Evolutionary conservation across 2,113 vertebrate genomes (phyloP), one percentile per base, ranked within the genome.

Genomic region (Zosterops pallidus): DNA sequence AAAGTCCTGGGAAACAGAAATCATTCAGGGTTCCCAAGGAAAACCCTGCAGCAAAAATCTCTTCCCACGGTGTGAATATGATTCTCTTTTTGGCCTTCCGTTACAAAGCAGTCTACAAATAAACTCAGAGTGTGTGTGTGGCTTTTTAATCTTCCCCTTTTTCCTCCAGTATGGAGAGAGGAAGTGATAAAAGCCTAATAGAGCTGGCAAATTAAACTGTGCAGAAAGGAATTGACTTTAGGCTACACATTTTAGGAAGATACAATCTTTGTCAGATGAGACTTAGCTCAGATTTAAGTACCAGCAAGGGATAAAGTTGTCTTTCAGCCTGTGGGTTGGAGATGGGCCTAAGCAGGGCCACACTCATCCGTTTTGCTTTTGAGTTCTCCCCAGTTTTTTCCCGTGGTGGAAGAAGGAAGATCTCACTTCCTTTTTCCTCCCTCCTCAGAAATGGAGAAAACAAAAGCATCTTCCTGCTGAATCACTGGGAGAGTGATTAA

Each of bases 1-100:
- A 89, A 94, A 96, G 69, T 94, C 92, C 93, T 97, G 96, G 95
- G 96, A 89, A 94, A 96, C 79, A 93, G 86, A 94, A 96, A 95
- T 95, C 31, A 23, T 74, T 86, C 65, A 77, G 83, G 56, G 70
- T 94, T 97, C 94, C 95, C 94, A 96, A 96, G 94, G 84, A 95
- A 93, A 91, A 91, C 76, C 60, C 83, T 87, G 70, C 68, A 88
- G 89, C 86, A 64, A 5, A 50, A 83, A 39, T 74, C 83, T 86
- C 92, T 94, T 94, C 95, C 95, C 93, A 95, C 78, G 41, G 68
- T 71, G 83, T 90, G 86, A 91, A 95, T 74, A 59, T 19, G 64
- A 86, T 87, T 88, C 83, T 85, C 65, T 89, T 86, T 90, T 72
- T 87, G 83, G 83, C 85, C 69, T 95, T 90, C 88, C 0, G 41